These are phyloP conservation scores for Dascillus cervinus DNA, from an alignment of 2,888 invertebrate genomes.

Conservation along the genomic window DNA sequence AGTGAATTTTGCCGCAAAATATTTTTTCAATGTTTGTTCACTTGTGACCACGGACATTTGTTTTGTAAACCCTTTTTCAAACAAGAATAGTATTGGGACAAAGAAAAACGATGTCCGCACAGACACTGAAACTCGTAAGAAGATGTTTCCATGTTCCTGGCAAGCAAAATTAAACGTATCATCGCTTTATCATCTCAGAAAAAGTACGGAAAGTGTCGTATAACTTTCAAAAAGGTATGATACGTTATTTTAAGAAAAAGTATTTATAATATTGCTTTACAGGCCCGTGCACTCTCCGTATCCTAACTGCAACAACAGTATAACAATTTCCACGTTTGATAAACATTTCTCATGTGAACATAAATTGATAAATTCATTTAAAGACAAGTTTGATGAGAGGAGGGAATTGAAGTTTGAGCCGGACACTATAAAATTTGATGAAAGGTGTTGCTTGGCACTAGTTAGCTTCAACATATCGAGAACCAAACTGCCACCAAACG, in stretches of 20 bases:
- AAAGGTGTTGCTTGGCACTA: constrained; percentile 27
- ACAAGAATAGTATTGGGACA: constrained; percentile 18
- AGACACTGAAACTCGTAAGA: no score
- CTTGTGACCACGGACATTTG: constrained; percentile 23
- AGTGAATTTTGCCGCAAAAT: constrained; percentile 9
- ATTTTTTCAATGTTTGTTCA: constrained; percentile 7
- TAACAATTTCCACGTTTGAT: constrained; percentile 47
- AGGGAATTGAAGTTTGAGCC: constrained; percentile 32
- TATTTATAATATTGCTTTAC: constrained; percentile 18
- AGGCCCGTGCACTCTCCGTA: constrained; percentile 48
- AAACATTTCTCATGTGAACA: constrained; percentile 53
- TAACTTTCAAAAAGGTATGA: no score
- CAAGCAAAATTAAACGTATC: background rate
- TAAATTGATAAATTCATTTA: constrained; percentile 30
- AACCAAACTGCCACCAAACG: background rate
- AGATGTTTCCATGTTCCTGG: no score
- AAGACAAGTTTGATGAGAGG: constrained; percentile 28
- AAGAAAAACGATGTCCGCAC: no score
- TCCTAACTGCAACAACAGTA: constrained; percentile 44
- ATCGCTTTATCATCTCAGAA: no score
- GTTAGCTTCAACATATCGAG: constrained; percentile 22
- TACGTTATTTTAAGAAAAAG: constrained; percentile 3
- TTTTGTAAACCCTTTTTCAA: constrained; percentile 21
- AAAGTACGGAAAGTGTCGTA: no score
- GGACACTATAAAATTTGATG: constrained; percentile 27